phyloP scores from a whole-genome alignment of 1,140 invertebrate species.

The Zaprionus inermis region DNA sequence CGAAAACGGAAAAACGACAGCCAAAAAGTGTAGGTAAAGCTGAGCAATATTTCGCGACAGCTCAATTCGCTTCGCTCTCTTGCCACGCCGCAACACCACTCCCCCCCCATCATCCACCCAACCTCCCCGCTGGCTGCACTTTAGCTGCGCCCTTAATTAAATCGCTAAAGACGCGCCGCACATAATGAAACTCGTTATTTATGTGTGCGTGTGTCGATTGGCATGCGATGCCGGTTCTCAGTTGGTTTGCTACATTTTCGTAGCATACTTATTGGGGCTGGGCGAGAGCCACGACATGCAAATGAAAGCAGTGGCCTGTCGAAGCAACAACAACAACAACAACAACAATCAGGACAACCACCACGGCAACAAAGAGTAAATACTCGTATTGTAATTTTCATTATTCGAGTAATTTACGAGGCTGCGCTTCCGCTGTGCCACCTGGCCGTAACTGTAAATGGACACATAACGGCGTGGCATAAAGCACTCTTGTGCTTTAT shows the following conservation, averaged over 20 bases:
- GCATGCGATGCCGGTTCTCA: neutral
- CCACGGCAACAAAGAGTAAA: conserved; percentile 63
- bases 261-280: conserved; percentile 24
- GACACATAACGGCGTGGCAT: conserved; percentile 26
- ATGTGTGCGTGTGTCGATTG: conserved; percentile 24
- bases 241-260: neutral
- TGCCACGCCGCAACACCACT: neutral
- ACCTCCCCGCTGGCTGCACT: neutral
- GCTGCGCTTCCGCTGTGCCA: conserved; percentile 55
- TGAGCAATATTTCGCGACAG: neutral
- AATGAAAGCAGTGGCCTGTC: conserved; percentile 2
- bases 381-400: conserved; percentile 75
- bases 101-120: no score
- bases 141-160: conserved; percentile 69
- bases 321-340: neutral
- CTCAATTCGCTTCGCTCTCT: neutral
- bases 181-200: conserved; percentile 78
- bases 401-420: conserved; percentile 81
- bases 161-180: conserved; percentile 70
- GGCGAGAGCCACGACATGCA: neutral
- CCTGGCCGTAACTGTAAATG: conserved; percentile 38
- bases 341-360: neutral
- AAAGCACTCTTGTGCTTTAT: conserved; percentile 20
- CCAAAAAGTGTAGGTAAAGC: neutral
- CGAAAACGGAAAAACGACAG: neutral